Percentiles rank a stretch among this genome's conserved stretches.
Evolutionary conservation across 2,113 vertebrate genomes (phyloP).

Genomic region (Carettochelys insculpta): DNA sequence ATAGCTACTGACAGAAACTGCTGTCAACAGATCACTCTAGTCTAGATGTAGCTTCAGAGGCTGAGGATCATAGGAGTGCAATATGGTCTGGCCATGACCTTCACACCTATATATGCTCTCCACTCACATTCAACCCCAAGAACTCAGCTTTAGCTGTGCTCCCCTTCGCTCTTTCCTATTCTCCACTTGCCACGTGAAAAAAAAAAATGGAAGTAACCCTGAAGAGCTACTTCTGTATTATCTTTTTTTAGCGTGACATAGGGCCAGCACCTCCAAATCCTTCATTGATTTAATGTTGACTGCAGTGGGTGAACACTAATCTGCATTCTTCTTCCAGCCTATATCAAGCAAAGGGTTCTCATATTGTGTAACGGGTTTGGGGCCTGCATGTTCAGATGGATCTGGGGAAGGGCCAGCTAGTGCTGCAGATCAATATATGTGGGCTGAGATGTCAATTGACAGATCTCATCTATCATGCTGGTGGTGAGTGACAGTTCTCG

Average conservation of each 20-base stretch:
- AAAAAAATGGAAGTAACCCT: not conserved
- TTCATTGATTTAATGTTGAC: no score
- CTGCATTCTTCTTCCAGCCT: not conserved
- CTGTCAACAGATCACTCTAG: no score
- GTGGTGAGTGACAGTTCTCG: no score
- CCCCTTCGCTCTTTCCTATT: not conserved
- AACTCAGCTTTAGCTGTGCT: not conserved
- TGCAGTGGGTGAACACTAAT: not conserved
- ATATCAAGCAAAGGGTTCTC: not conserved
- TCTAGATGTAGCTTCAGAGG: no score
- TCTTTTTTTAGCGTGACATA: not conserved
- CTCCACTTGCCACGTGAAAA: not conserved
- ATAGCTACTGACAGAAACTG: no score
- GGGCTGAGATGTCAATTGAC: no score
- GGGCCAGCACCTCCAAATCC: accelerated
- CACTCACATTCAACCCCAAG: not conserved
- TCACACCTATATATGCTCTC: not conserved
- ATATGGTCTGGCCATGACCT: not conserved
- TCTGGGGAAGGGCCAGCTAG: not conserved
- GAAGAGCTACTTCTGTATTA: not conserved
- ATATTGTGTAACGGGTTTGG: not conserved
- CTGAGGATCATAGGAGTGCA: not conserved
- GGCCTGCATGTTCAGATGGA: not conserved
- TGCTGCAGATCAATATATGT: no score
- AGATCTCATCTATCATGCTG: no score